Evolutionary conservation across 2,888 invertebrate genomes (phyloP).

Genomic region (Ethmia dodecea): DNA sequence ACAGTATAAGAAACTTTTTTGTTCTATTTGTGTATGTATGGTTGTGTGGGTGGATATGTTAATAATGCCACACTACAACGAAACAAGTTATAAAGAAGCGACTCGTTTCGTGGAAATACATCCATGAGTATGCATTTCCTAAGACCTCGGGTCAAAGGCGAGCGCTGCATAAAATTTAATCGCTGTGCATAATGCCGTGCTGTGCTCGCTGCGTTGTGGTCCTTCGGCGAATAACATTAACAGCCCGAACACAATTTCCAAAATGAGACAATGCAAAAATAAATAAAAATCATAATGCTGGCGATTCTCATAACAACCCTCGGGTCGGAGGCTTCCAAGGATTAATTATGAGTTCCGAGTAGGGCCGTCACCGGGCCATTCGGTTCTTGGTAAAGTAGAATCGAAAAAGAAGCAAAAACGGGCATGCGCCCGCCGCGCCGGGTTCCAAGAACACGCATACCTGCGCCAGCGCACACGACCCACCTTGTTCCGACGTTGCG

Average conservation of each 20-base stretch:
- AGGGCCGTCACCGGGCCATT: slow-evolving; percentile 75
- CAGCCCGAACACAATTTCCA: slow-evolving; percentile 51
- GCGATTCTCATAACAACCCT: slow-evolving; percentile 73
- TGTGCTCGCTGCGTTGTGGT: slow-evolving; percentile 11
- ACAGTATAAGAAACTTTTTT: too few relatives aligned
- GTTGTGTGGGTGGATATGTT: too few relatives aligned
- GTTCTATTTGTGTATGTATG: too few relatives aligned
- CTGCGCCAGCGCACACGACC: slow-evolving; percentile 61
- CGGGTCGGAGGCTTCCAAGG: slow-evolving; percentile 72
- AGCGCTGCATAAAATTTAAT: slow-evolving; percentile 32
- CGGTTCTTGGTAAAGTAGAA: slow-evolving; percentile 72
- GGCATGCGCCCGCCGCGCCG: slow-evolving; percentile 56
- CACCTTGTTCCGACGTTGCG: slow-evolving; percentile 45
- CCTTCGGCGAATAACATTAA: slow-evolving; percentile 60
- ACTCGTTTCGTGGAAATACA: slow-evolving; percentile 21
- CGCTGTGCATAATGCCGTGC: slow-evolving; percentile 14
- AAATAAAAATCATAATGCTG: slow-evolving; percentile 56
- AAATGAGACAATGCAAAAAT: slow-evolving; percentile 64
- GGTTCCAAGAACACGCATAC: slow-evolving; percentile 72
- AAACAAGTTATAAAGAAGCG: background rate
- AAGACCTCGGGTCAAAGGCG: slow-evolving; percentile 43
- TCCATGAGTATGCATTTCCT: slow-evolving; percentile 23
- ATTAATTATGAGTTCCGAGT: slow-evolving; percentile 77
- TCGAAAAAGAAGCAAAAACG: slow-evolving; percentile 77
- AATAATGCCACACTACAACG: too few relatives aligned